Evolutionary conservation across 2,113 vertebrate species (phyloP), one percentile per base, ranked within the genome.

Genomic region (Ia io): DNA sequence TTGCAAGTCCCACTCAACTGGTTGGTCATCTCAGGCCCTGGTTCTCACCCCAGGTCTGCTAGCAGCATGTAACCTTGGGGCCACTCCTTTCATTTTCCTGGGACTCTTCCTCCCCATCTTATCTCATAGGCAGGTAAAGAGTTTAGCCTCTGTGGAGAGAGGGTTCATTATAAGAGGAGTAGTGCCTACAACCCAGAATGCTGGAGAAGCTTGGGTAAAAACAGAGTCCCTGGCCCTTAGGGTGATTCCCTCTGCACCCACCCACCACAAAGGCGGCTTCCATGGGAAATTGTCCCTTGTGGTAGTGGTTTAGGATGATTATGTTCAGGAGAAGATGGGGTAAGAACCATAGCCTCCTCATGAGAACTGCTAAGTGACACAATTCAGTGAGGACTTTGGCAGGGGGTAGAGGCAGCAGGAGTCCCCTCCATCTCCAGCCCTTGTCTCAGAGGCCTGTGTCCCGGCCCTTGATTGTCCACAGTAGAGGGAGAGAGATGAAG

Each of bases 381-480:
- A 53, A 25, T 77, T 92, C 71, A 96, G 42, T 40, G 22, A 95
- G 22, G 42, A 71, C 71, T 30, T 4, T 37, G 44, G 67, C 37
- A 69, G 25, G 20, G 63, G 3, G 2, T 69, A 32, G 20, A 83
- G 42, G 76, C 44, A 71, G 22, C 20, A 25, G 28, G 23, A 30
- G 0, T 70, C 83, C 73, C n/a, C 25, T 88, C 71, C 25, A 61
- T 92, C 88, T 92, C 88, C 25, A 90, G 12, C 37, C 37, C 44
- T 84, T 35, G 30, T 84, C 88, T 71, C 84, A 90, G 80, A 96
- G 77, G 30, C 65, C 56, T n/a, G 7, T 84, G 25, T 88, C 35
- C 14, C 42, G 78, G 86, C 7, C 0, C 28, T 83, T 67, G 28
- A 63, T 10, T 85, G 17, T 84, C 47, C 47, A 40, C 44, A 90